Evolutionary conservation across 2,113 vertebrate genomes (phyloP), one percentile per base, ranked within the genome.

Genomic region (Salvelinus sp.): DNA sequence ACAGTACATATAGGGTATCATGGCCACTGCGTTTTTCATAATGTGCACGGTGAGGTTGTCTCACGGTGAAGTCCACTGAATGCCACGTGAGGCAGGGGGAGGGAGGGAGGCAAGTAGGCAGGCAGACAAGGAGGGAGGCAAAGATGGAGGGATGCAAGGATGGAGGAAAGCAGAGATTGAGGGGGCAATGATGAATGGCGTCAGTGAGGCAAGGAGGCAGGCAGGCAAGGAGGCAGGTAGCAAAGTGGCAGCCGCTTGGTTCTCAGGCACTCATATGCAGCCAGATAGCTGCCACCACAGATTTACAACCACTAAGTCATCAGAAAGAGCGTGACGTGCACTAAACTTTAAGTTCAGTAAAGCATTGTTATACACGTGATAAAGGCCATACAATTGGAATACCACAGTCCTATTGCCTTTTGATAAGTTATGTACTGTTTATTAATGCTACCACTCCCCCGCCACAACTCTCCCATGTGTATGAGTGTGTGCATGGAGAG

Each of bases 121-220:
- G 38, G 38, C 38, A 44, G 38, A 10, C 7, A 44, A 44, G 38
- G 38, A 38, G 7, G 7, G 38, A 38, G 38, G 38, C 38, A 38
- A 38, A 9, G 38, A 38, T 38, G 38, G 33, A 38, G 33, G 33
- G 33, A 38, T 6, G 33, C 33, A 38, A 6, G 33, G 33, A 38
- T 38, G 33, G 38, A 44, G 9, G 38, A 9, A 44, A 10, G 38
- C 38, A 44, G 9, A 1, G n/a, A 44, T 22, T n/a, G 48, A 3
- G 44, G 47, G 48, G n/a, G 47, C 44, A 50, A n/a, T 12, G 47
- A 70, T 23, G n/a, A 47, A 81, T 75, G 38, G 38, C 10, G 38
- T 44, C 38, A 44, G 38, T 9, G 38, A 44, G 38, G 38, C 38
- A n/a, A 4, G n/a, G 4, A 62, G 6, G 58, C 3, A 62, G 20